Evolutionary conservation across 2,888 invertebrate species (phyloP), one percentile per base, ranked within the genome.

Genomic region (Phaonia tiefii): DNA sequence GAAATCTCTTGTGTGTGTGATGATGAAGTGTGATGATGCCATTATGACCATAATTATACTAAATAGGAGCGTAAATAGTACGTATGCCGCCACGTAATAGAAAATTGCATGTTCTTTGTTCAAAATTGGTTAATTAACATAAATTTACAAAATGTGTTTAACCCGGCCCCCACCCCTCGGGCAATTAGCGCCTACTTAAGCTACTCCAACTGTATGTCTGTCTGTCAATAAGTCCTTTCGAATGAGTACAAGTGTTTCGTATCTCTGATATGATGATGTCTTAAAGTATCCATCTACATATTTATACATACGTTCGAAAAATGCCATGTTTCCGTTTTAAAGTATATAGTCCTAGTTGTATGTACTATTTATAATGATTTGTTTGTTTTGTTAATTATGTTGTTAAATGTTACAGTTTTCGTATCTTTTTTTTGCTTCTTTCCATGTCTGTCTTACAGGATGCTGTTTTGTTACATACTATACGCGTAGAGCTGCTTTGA

Each of bases 401-500:
- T 51, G 51, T 51, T 20, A 51, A 51, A 51, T 51, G 51, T 51
- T 22, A 51, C 51, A 51, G 51, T 51, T 51, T 51, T 51, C 20
- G 51, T 51, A 51, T 20, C 54, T 46, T 39, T 71, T 5, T 56
- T 42, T 73, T 46, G 77, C 72, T 80, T 60, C n/a, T 70, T 42
- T 39, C 20, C 46, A 49, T 26, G 25, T 26, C 13, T 86, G 91
- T 93, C 92, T 95, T 95, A 83, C 95, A 99, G 99, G 99, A 92
- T 99, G 99, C 94, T 99, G 99, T 94, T 99, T 99, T 94, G 99
- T 99, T 90, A 99, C 99, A 91, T 99, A 97, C 93, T 99, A 95
- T 93, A 98, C 98, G 88, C 95, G 99, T 91, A 98, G 98, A 93
- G 96, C 98, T 88, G 99, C 99, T 89, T 93, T 99, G 91, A 96